Evolutionary conservation across 2,797 vertebrate genomes (phyloP), one percentile per base, ranked within the genome.

Genomic region (Notamacropus eugenii): DNA sequence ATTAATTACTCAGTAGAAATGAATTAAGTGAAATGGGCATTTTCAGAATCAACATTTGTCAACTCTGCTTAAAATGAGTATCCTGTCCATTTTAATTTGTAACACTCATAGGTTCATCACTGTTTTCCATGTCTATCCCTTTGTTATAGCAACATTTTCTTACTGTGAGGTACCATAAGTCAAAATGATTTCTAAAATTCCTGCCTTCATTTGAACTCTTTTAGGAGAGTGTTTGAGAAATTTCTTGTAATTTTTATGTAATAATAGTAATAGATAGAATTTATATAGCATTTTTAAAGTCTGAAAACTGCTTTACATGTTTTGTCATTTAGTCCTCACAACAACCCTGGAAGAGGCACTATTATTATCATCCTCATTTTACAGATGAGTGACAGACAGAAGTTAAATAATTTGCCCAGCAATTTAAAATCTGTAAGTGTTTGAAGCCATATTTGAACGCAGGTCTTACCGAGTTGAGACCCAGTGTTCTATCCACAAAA

Each of bases 231-330:
- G 50, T n/a, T 4, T 50, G 62, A 93, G 40, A 90, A 58, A 40
- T 95, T 95, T 29, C 8, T 50, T 8, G 19, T 92, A 13, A 5
- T 93, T 97, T 97, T 93, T 96, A 95, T 90, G 13, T 82, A 40
- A 24, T 82, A 82, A 82, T 82, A 40, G 24, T 9, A 82, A 50
- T 50, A 4, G 50, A 34, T 14, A 40, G n/a, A 1, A 82, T 82
- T 82, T 82, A 74, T 19, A 3, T 82, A 82, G 28, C 67, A 82
- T 40, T 50, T 82, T 82, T 82, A 82, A 82, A 82, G 5, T 82
- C 24, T 82, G 19, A 2, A 40, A 59, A 59, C 12, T 59, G 58
- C 58, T 59, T 59, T 59, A 59, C 10, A 14, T 16, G 34, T n/a
- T 67, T 22, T 82, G n/a, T 82, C 67, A 50, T 50, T 50, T 50